phyloP scores from a whole-genome alignment of 2,888 invertebrate genomes.

The Nymphalis c-album region DNA sequence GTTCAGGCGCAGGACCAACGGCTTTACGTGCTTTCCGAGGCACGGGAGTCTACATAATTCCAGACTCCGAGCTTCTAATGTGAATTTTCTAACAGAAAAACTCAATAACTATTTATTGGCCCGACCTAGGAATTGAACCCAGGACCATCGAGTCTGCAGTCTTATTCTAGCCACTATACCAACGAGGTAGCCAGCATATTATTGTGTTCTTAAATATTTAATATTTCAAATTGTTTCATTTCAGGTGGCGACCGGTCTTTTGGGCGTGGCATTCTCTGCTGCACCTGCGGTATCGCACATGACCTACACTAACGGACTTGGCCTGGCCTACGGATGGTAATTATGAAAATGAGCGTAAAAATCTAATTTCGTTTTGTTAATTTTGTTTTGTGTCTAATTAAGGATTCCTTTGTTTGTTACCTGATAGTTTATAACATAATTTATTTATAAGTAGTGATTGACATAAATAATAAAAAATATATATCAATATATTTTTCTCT shows the following conservation, averaged over 20 bases:
- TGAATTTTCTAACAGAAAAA: too few species aligned
- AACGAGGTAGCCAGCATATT: too few species aligned
- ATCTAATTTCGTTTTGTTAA: constrained; percentile 30
- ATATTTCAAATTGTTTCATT: constrained; percentile 24
- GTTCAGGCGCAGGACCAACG: too few species aligned
- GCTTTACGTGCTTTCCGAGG: too few species aligned
- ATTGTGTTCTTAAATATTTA: neutral
- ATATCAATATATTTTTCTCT: neutral
- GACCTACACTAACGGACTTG: constrained; percentile 80
- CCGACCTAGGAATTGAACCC: too few species aligned
- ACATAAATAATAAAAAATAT: constrained; percentile 20
- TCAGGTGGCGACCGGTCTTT: constrained; percentile 77
- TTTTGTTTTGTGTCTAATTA: constrained; percentile 43
- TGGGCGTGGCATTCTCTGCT: constrained; percentile 83
- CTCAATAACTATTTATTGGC: too few species aligned
- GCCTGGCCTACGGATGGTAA: constrained; percentile 81
- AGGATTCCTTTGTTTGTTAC: constrained; percentile 77
- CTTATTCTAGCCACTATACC: too few species aligned
- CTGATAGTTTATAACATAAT: constrained; percentile 60
- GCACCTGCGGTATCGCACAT: constrained; percentile 84
- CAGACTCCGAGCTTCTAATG: too few species aligned
- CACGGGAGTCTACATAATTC: too few species aligned
- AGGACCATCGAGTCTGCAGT: too few species aligned
- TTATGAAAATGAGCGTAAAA: constrained; percentile 22
- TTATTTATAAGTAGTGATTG: constrained; percentile 27